These are phyloP conservation scores for Camptogramma bilineatum DNA, from an alignment of 2,888 invertebrate species.

Conservation along the genomic window DNA sequence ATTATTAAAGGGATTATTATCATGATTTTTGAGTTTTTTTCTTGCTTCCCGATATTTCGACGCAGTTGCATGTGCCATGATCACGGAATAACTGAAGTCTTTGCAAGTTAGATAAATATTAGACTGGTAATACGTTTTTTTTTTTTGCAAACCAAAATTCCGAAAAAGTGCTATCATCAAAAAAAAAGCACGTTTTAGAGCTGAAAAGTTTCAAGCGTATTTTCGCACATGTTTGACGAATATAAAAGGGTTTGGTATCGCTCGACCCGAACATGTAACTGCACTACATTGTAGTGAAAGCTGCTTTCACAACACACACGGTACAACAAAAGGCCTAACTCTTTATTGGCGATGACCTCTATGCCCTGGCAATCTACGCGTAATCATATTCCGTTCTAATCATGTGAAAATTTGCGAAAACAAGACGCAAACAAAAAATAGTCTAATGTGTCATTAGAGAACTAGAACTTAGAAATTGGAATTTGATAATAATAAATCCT, in stretches of 20 bases:
- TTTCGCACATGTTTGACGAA: background rate
- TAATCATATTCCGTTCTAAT: slow-evolving; percentile 13
- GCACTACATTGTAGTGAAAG: slow-evolving; percentile 67
- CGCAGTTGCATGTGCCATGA: too few relatives aligned
- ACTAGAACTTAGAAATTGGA: background rate
- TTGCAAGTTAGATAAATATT: too few relatives aligned
- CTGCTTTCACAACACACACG: slow-evolving; percentile 68
- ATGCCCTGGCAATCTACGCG: slow-evolving; percentile 29
- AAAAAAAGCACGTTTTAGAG: too few relatives aligned
- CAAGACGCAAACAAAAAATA: too few relatives aligned
- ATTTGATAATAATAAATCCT: background rate
- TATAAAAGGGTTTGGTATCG: slow-evolving; percentile 24
- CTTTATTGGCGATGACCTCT: slow-evolving; percentile 62
- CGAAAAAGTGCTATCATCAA: too few relatives aligned
- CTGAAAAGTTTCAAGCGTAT: background rate
- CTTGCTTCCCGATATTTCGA: too few relatives aligned
- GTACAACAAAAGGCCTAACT: slow-evolving; percentile 61
- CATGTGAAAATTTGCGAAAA: slow-evolving; percentile 2
- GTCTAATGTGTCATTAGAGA: background rate
- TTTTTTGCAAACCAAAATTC: too few relatives aligned
- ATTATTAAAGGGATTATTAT: too few relatives aligned
- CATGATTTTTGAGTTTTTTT: too few relatives aligned
- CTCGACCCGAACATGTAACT: slow-evolving; percentile 62
- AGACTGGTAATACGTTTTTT: too few relatives aligned
- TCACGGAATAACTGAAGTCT: too few relatives aligned